Evolutionary conservation across 2,113 vertebrate genomes (phyloP).

Genomic region (Pundamilia nyererei): DNA sequence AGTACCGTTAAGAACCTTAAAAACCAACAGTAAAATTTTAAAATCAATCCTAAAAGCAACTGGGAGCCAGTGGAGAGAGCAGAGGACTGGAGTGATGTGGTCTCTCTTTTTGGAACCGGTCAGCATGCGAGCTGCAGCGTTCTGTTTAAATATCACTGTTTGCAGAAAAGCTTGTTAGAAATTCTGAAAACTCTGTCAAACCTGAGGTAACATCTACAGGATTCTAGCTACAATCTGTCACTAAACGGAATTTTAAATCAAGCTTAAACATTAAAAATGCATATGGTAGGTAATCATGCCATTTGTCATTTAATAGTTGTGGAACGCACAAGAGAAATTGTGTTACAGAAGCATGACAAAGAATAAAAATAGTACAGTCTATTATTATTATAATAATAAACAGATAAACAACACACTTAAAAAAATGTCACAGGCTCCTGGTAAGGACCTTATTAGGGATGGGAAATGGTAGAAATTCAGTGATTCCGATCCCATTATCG

Average conservation of each 20-base stretch:
- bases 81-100: too few species aligned
- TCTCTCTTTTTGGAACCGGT: too few species aligned
- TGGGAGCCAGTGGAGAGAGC: too few species aligned
- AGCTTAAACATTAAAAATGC: background rate
- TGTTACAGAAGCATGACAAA: background rate
- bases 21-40: too few species aligned
- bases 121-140: too few species aligned
- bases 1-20: too few species aligned
- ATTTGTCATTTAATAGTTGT: background rate
- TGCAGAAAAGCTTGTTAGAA: background rate
- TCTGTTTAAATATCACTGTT: background rate
- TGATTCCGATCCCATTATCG: fast-evolving
- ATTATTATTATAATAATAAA: background rate
- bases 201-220: background rate
- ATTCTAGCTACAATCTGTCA: background rate
- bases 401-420: background rate
- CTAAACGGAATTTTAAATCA: fast-evolving
- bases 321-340: fast-evolving
- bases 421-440: background rate
- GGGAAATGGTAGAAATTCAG: fast-evolving
- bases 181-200: background rate
- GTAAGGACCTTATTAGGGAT: background rate
- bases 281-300: background rate
- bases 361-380: background rate
- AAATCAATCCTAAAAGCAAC: too few species aligned